phyloP scores from a whole-genome alignment of 2,113 vertebrate species.

The Oryzias javanicus region DNA sequence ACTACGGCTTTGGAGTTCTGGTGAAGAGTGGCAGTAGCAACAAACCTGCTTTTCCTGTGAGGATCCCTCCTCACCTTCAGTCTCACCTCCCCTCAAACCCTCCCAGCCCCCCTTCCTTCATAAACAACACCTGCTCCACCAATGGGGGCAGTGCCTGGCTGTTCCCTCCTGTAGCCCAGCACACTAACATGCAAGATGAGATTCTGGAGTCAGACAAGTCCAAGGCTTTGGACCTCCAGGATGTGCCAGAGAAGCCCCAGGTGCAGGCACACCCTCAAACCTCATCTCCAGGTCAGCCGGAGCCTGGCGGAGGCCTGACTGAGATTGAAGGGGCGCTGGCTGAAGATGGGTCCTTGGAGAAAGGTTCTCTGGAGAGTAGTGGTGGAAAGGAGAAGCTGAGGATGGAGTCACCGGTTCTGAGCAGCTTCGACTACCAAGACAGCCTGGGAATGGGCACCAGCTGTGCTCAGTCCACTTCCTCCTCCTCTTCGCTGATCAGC shows the following conservation, averaged over 20 bases:
- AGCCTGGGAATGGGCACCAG: conserved; percentile 87
- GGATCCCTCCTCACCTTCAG: conserved; percentile 98
- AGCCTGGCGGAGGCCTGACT: conserved; percentile 85
- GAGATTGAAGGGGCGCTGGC: conserved; percentile 87
- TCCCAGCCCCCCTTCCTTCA: conserved; percentile 92
- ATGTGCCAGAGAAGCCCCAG: conserved; percentile 89
- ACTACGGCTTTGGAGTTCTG: conserved; percentile 99
- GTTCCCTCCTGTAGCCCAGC: conserved; percentile 90
- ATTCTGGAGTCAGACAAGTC: conserved; percentile 96
- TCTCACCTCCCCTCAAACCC: conserved; percentile 90
- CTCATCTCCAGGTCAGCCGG: conserved; percentile 90
- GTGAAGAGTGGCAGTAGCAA: conserved; percentile 98
- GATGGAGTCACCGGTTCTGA: conserved; percentile 92
- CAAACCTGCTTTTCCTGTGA: conserved; percentile 97
- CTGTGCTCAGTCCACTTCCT: conserved; percentile 88
- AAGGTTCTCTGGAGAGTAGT: conserved; percentile 84
- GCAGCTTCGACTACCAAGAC: conserved; percentile 96
- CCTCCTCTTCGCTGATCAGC: conserved; percentile 91
- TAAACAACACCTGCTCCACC: conserved; percentile 95
- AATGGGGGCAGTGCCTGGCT: conserved; percentile 96
- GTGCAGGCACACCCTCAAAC: conserved; percentile 76
- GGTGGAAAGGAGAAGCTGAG: conserved; percentile 91
- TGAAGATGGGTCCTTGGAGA: conserved; percentile 88
- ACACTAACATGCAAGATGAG: conserved; percentile 98
- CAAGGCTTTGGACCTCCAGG: conserved; percentile 93